These are phyloP conservation scores for Lasioglossum morio DNA, from an alignment of 2,888 invertebrate species.

Conservation along the genomic window DNA sequence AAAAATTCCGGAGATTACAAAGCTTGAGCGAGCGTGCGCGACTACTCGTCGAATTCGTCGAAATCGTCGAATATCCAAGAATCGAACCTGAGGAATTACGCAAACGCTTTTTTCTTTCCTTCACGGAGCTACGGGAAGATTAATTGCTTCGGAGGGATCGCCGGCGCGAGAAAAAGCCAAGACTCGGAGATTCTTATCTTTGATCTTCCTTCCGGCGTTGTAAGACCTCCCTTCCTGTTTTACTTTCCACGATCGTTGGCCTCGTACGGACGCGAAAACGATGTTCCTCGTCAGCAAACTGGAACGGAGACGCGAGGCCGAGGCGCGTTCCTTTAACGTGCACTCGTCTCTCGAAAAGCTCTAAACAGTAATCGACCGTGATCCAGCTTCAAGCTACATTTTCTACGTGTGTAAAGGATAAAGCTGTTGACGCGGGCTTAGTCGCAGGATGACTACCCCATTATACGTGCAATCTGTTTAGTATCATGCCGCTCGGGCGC, in stretches of 20 bases:
- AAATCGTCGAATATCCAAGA: neutral
- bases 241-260: conserved; percentile 11
- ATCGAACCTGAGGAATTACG: neutral
- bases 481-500: conserved; percentile 51
- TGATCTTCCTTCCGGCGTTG: neutral
- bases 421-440: conserved; percentile 68
- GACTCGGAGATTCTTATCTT: neutral
- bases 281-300: conserved; percentile 33
- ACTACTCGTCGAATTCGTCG: neutral
- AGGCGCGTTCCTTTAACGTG: conserved; percentile 45
- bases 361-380: conserved; percentile 65
- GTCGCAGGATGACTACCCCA: conserved; percentile 60
- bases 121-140: neutral
- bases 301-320: conserved; percentile 14
- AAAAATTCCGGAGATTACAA: neutral
- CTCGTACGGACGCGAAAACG: conserved; percentile 33
- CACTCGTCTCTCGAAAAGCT: conserved; percentile 39
- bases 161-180: neutral
- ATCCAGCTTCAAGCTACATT: conserved; percentile 61
- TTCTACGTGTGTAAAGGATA: conserved; percentile 47
- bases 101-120: neutral
- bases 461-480: conserved; percentile 72
- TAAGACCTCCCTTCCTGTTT: neutral
- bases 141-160: neutral
- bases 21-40: neutral